A percentile compares a stretch with the other conserved stretches of the same genome.
Evolutionary conservation across 2,797 vertebrate species (phyloP).

Genomic region (Pterois miles): DNA sequence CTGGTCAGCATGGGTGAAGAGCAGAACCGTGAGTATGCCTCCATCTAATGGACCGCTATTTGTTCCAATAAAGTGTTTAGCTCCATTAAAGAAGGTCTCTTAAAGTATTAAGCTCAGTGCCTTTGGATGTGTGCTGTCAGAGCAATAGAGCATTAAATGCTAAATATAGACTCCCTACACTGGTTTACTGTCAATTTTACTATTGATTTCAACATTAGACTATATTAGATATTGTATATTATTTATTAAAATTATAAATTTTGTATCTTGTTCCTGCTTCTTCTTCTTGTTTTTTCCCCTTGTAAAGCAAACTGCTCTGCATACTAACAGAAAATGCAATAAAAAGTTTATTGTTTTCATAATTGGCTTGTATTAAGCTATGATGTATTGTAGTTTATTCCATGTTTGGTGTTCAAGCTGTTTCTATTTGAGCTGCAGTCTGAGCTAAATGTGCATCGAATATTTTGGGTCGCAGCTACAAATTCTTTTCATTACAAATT

Average conservation of each 20-base stretch:
- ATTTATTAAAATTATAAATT: neutral
- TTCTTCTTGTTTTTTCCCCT: neutral
- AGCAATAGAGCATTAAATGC: constrained; percentile 19
- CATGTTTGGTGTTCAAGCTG: neutral
- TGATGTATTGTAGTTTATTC: neutral
- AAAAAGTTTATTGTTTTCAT: neutral
- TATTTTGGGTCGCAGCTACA: neutral
- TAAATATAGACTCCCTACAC: constrained; percentile 44
- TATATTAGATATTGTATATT: neutral
- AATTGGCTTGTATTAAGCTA: neutral
- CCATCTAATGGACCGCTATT: constrained; percentile 31
- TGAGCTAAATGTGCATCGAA: neutral
- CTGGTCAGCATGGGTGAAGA: constrained; percentile 95
- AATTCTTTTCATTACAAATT: neutral
- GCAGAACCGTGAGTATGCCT: constrained; percentile 90
- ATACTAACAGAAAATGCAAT: neutral
- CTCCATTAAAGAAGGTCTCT: constrained; percentile 33
- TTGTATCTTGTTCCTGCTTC: neutral
- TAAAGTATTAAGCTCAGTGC: constrained; percentile 34
- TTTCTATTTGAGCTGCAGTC: neutral
- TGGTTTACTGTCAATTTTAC: constrained; percentile 21
- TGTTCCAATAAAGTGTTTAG: constrained; percentile 38
- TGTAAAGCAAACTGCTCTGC: neutral
- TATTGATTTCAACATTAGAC: constrained; percentile 17
- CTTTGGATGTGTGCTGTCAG: constrained; percentile 19